Evolutionary conservation across 2,888 invertebrate species (phyloP).

Genomic region (Apodemia duryi): DNA sequence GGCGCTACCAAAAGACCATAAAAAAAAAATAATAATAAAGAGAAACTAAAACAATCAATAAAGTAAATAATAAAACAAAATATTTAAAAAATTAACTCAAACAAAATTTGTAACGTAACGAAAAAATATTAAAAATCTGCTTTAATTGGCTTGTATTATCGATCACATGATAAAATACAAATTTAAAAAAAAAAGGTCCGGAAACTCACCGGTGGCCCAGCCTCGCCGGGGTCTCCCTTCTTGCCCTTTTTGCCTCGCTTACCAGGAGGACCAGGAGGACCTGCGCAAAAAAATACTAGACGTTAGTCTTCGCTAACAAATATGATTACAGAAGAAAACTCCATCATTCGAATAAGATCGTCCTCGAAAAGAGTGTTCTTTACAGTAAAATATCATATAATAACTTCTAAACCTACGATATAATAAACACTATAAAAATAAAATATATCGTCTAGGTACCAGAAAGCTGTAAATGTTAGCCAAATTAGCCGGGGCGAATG

Average conservation of each 20-base stretch:
- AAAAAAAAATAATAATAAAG: no score
- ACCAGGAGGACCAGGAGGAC: constrained; percentile 91
- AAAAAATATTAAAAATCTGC: background rate
- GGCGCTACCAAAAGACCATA: no score
- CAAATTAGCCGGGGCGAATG: no score
- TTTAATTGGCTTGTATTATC: background rate
- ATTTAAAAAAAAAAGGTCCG: background rate
- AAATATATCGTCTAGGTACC: no score
- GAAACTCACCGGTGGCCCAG: constrained; percentile 83
- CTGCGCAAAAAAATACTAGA: constrained; percentile 68
- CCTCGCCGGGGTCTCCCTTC: constrained; percentile 91
- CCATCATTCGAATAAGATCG: background rate
- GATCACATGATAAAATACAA: background rate
- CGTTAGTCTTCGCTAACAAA: background rate
- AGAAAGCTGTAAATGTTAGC: no score
- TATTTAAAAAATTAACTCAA: background rate
- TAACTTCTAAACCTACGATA: no score
- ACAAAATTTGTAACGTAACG: no score
- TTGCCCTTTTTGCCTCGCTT: constrained; percentile 94
- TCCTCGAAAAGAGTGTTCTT: background rate
- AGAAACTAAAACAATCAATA: no score
- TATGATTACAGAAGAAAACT: background rate
- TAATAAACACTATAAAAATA: no score
- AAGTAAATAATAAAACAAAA: constrained; percentile 19
- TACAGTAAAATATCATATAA: no score